These are phyloP conservation scores for Lymantria monacha DNA, from an alignment of 2,888 invertebrate species.

Conservation along the genomic window DNA sequence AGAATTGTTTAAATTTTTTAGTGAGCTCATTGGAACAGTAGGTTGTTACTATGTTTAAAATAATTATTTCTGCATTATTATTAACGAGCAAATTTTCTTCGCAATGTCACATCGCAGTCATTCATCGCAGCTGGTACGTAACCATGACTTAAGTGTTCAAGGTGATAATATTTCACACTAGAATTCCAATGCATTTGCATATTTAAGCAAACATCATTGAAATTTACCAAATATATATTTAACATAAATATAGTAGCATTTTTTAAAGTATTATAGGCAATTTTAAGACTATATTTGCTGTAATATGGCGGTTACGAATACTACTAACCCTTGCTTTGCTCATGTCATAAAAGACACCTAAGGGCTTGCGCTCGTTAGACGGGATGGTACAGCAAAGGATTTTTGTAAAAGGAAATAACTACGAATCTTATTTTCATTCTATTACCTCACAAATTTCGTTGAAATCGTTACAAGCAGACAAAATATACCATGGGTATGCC, in stretches of 20 bases:
- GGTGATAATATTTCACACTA: background rate
- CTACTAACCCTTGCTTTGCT: too few relatives aligned
- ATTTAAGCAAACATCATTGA: background rate
- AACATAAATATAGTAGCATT: too few relatives aligned
- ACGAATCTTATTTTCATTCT: background rate
- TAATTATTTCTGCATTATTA: too few relatives aligned
- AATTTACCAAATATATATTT: too few relatives aligned
- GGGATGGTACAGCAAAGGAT: background rate
- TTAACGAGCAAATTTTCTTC: background rate
- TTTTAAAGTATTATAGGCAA: too few relatives aligned
- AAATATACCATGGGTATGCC: background rate
- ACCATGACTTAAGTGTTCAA: background rate
- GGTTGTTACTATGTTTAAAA: too few relatives aligned
- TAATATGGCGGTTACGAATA: too few relatives aligned
- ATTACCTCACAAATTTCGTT: background rate
- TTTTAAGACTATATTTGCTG: too few relatives aligned
- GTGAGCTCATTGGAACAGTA: too few relatives aligned
- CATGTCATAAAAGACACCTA: too few relatives aligned
- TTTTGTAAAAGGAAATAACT: background rate
- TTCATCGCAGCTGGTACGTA: background rate
- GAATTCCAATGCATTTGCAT: background rate
- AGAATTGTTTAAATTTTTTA: too few relatives aligned
- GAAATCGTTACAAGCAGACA: background rate
- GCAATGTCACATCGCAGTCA: background rate
- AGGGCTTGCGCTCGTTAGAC: too few relatives aligned